phyloP scores from a whole-genome alignment of 2,797 vertebrate species.

The Protonibea diacanthus region DNA sequence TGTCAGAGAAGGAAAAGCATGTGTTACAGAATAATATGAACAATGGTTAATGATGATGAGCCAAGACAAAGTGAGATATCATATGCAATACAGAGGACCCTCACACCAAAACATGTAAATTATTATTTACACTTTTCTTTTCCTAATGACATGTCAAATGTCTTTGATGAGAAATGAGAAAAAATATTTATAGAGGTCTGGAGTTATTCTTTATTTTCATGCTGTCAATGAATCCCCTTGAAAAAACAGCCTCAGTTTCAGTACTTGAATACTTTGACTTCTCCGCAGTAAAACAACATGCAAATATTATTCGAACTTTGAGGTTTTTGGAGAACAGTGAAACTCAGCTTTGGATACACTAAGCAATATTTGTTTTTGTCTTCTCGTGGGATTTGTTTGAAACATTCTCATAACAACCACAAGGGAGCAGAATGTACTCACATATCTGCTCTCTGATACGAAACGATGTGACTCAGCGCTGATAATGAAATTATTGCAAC shows the following conservation, averaged over 20 bases:
- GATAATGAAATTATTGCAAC: not conserved
- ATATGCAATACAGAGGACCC: not conserved
- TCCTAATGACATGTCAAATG: too few species aligned
- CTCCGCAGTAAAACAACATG: not conserved
- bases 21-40: not conserved
- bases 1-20: not conserved
- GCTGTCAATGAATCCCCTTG: too few species aligned
- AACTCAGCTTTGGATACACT: not conserved
- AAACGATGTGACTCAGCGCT: not conserved
- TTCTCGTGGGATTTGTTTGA: not conserved
- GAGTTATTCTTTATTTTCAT: not conserved
- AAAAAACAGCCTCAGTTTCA: not conserved
- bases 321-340: not conserved
- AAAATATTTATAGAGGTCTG: not conserved
- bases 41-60: not conserved
- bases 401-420: slow-evolving; percentile 29
- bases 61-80: not conserved
- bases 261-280: not conserved
- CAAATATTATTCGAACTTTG: not conserved
- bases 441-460: not conserved
- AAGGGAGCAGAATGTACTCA: slow-evolving; percentile 34
- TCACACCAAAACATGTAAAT: not conserved
- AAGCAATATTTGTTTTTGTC: not conserved
- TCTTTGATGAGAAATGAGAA: not conserved
- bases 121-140: not conserved